phyloP scores from a whole-genome alignment of 53 echinoderm and acorn worm species.

The Zoroaster sp. region DNA sequence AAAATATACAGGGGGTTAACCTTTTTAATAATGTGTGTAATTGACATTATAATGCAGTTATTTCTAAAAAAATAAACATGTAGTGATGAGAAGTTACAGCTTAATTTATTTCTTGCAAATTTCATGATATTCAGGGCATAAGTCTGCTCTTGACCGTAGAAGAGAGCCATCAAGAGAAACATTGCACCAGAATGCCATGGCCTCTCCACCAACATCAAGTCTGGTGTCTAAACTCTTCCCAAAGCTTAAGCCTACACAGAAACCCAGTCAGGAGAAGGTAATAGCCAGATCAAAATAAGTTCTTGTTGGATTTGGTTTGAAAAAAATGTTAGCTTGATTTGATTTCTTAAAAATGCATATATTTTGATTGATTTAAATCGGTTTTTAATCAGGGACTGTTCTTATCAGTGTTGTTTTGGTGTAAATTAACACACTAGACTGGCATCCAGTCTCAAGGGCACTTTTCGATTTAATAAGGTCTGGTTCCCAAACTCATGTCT shows the following conservation, averaged over 20 bases:
- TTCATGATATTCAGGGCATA: conserved; percentile 10
- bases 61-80: no score
- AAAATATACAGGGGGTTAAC: no score
- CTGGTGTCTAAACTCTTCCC: conserved; percentile 95
- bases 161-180: not conserved
- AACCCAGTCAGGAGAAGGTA: conserved; percentile 55
- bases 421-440: no score
- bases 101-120: no score
- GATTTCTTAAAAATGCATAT: not conserved
- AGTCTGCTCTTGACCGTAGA: conserved; percentile 40
- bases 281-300: not conserved
- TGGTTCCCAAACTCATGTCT: not conserved
- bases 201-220: conserved; percentile 80
- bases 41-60: not conserved
- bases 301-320: not conserved
- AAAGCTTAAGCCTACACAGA: conserved; percentile 68
- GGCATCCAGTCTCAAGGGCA: not conserved
- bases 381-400: not conserved
- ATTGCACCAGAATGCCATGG: not conserved
- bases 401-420: not conserved
- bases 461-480: no score
- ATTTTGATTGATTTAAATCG: not conserved
- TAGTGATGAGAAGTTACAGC: no score
- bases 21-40: no score
- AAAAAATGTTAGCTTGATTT: not conserved